phyloP scores from a whole-genome alignment of 2,113 vertebrate genomes.

The Mus pahari region DNA sequence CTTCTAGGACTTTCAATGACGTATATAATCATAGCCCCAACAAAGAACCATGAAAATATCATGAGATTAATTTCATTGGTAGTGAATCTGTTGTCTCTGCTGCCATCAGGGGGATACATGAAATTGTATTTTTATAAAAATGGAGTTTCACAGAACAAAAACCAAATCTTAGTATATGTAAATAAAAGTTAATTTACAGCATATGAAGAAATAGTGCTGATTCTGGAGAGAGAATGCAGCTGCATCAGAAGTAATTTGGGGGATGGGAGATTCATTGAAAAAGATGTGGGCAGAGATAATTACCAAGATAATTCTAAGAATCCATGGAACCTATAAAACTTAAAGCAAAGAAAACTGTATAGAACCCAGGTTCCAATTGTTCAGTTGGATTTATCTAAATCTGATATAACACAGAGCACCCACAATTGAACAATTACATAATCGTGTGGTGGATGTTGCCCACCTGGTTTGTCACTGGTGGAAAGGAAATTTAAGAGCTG shows the following conservation, averaged over 20 bases:
- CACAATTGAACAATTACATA: not conserved
- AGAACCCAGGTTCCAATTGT: not conserved
- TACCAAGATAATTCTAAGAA: not conserved
- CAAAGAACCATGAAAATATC: conserved; percentile 28
- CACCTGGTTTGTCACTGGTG: not conserved
- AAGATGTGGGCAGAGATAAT: not conserved
- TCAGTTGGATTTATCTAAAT: not conserved
- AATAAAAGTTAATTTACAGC: not conserved
- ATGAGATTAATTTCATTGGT: conserved; percentile 48
- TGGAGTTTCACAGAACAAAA: conserved; percentile 5
- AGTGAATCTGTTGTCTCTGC: not conserved
- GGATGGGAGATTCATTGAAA: not conserved
- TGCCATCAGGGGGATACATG: not conserved
- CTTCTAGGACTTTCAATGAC: not conserved
- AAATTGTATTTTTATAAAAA: conserved; percentile 40
- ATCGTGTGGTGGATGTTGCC: too few relatives aligned
- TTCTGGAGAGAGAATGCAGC: not conserved
- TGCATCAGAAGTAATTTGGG: too few relatives aligned
- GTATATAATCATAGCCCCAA: not conserved
- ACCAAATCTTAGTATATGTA: not conserved
- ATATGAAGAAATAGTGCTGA: not conserved
- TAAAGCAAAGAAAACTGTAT: not conserved
- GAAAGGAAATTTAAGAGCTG: not conserved
- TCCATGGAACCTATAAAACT: not conserved
- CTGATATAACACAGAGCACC: not conserved